Evolutionary conservation across 2,888 invertebrate species (phyloP), one percentile per base, ranked within the genome.

Genomic region (Sceliomorpha sp.): DNA sequence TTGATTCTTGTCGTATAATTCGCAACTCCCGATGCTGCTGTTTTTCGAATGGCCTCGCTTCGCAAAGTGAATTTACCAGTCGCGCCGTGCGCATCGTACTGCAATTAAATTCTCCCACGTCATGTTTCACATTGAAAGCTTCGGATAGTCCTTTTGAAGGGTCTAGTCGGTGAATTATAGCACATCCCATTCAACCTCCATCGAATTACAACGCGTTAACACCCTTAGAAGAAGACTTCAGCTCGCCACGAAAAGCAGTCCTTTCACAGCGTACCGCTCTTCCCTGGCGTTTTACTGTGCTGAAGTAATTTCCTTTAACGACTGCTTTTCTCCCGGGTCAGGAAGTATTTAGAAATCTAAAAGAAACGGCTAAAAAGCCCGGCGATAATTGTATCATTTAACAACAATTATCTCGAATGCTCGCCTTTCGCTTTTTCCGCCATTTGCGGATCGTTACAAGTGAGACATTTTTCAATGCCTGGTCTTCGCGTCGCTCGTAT

Each of bases 281-380:
- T 67, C 53, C 31, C 31, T 47, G 15, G 31, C 68, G 48, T 67
- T 67, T 55, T 51, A 56, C 56, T 40, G 34, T 48, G 53, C 53
- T 29, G 47, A 59, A 53, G 58, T 63, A 70, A 63, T 63, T 63
- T 63, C 55, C 62, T 70, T 64, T 59, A 64, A 70, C 63, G 63
- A 70, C 59, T 51, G 59, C 63, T 53, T 53, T 58, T 60, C 68
- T 53, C 53, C 32, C 12, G 44, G 63, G 63, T 64, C 63, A 63
- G 59, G 58, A 70, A 70, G 69, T 70, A 70, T 70, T 59, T 64
- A 59, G 59, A 55, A 69, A 69, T 69, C 58, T 45, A 50, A 53
- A 69, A 69, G 69, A 69, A 69, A 69, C 59, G 50, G 53, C 39
- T 53, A 45, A 62, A 60, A 58, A 31, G 53, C 53, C 48, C 14